A percentile compares a stretch with the other conserved stretches of the same genome.
These are phyloP conservation scores for Bombus waltoni DNA, from an alignment of 1,140 invertebrate genomes.

Conservation along the genomic window DNA sequence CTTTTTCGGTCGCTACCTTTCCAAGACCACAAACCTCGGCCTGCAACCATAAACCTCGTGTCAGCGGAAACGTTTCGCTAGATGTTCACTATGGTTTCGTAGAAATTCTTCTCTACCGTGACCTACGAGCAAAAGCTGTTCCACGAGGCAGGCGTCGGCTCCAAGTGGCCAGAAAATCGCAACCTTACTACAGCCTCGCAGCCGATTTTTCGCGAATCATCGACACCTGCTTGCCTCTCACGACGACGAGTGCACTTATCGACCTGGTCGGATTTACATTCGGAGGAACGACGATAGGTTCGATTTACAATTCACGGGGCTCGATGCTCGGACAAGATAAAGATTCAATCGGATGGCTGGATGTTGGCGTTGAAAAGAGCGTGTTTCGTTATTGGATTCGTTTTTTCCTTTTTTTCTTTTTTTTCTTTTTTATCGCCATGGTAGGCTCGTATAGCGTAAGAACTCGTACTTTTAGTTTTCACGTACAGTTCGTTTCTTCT, in stretches of 20 bases:
- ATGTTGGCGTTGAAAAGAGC: no score
- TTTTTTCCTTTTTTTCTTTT: background rate
- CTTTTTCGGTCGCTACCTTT: conserved; percentile 19
- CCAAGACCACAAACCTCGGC: conserved; percentile 1
- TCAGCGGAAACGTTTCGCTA: conserved; percentile 47
- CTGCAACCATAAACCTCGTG: conserved; percentile 59
- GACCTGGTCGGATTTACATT: background rate
- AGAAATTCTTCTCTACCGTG: conserved; percentile 46
- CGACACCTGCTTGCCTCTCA: conserved; percentile 56
- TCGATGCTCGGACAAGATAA: background rate
- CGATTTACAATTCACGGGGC: background rate
- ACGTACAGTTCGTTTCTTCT: no score
- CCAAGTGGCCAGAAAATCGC: conserved; percentile 54
- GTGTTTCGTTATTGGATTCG: background rate
- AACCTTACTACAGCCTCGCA: conserved; percentile 41
- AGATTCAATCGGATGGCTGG: background rate
- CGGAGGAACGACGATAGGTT: background rate
- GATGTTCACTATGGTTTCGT: conserved; percentile 53
- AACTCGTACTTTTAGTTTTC: no score
- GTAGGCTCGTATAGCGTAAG: background rate
- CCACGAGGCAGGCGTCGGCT: conserved; percentile 56
- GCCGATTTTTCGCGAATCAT: conserved; percentile 71
- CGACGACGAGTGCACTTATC: conserved; percentile 52
- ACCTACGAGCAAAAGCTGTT: conserved; percentile 48
- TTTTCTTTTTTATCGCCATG: background rate